Conservation (phyloP, 2,113 vertebrate species). For the Patagioenas fasciata region DNA sequence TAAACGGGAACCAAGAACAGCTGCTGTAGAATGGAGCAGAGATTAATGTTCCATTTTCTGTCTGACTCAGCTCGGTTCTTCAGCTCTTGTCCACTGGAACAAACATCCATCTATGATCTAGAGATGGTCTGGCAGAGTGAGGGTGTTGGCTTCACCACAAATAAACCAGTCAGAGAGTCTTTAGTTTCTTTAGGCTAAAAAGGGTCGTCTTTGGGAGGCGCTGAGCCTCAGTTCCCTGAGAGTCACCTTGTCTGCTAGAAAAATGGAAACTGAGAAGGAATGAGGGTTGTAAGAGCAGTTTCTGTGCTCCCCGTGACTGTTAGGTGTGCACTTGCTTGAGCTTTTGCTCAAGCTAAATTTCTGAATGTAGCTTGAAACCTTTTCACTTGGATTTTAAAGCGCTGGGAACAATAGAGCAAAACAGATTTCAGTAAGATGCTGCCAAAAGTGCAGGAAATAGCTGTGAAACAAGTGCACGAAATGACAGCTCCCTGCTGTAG, state of each 20-base stretch:
- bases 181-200: not conserved
- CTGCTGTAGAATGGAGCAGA: not conserved
- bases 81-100: not conserved
- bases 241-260: not conserved
- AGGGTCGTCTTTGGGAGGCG: not conserved
- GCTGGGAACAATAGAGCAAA: not conserved
- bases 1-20: not conserved
- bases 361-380: constrained; percentile 14
- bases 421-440: constrained; percentile 30
- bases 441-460: constrained; percentile 13
- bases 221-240: not conserved
- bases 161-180: not conserved
- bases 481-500: constrained; percentile 58
- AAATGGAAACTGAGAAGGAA: not conserved
- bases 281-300: not conserved
- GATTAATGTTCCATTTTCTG: not conserved
- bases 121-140: not conserved
- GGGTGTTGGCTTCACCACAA: not conserved
- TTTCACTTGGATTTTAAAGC: not conserved
- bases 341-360: not conserved
- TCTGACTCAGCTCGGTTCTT: not conserved
- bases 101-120: not conserved
- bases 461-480: constrained; percentile 59
- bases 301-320: not conserved
- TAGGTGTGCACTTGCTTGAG: not conserved